Conservation (phyloP, 2,888 invertebrate species). For the Orthosia gothica region DNA sequence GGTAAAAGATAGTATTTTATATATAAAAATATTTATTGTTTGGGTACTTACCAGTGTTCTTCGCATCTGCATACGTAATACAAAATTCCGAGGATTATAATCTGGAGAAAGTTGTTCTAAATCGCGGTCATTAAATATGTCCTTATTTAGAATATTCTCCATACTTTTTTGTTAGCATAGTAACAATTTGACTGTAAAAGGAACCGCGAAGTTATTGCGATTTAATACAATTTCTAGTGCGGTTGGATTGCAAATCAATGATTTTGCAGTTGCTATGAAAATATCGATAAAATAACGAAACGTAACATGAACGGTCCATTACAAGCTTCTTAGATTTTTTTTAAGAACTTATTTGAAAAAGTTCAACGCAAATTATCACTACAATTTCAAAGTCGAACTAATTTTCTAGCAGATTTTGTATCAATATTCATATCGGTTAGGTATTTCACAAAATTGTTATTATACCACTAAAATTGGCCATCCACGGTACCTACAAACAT, state of each 20-base stretch:
- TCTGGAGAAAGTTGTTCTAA: slow-evolving; percentile 79
- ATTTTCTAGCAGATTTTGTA: neutral
- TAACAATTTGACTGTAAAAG: slow-evolving; percentile 10
- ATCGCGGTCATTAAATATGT: slow-evolving; percentile 78
- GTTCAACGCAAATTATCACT: neutral
- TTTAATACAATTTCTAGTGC: neutral
- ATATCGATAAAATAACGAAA: slow-evolving; percentile 66
- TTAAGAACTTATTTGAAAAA: neutral
- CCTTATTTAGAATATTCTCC: slow-evolving; percentile 81
- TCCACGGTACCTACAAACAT: neutral
- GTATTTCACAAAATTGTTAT: neutral
- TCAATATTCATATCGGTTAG: neutral
- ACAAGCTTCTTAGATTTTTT: neutral
- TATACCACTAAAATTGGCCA: neutral
- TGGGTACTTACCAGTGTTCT: slow-evolving; percentile 75
- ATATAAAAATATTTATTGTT: slow-evolving; percentile 6
- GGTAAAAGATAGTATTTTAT: neutral
- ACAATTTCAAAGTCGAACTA: neutral
- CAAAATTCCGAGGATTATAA: slow-evolving; percentile 74
- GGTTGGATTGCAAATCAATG: slow-evolving; percentile 35
- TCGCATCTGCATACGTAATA: slow-evolving; percentile 79
- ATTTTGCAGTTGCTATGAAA: slow-evolving; percentile 56
- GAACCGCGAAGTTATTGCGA: neutral
- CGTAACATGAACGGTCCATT: slow-evolving; percentile 18
- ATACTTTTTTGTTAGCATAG: slow-evolving; percentile 68